Evolutionary conservation across 2,113 vertebrate species (phyloP), one percentile per base, ranked within the genome.

Genomic region (Delphinapterus leucas): DNA sequence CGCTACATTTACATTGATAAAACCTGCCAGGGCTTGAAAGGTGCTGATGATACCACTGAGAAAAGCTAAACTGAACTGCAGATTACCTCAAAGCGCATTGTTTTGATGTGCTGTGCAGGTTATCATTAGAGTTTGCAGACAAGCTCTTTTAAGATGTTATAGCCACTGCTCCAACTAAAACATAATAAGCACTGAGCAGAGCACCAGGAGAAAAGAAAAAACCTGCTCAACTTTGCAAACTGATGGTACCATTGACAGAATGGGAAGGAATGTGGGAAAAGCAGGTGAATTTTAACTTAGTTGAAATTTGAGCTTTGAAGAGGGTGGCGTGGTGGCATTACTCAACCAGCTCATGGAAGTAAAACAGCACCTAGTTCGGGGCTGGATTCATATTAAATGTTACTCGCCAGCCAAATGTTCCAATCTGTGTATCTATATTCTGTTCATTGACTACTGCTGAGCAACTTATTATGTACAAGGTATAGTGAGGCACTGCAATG

Each of bases 1-100:
- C 18, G 68, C 3, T 90, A 58, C 92, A 97, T 93, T 96, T 92
- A 95, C 93, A 97, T 20, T 83, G 96, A 90, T 96, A 95, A 95
- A 95, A 68, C 25, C 53, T 94, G 53, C 68, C 77, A 83, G 61
- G 38, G n/a, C 38, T 97, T 97, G 91, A 83, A 90, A 92, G 73
- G 47, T 91, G 65, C 73, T 92, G 36, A 82, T 12, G 26, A 47
- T n/a, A 94, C 6, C 70, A 25, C 33, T 49, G 90, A 4, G 1
- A 36, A 74, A 89, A 95, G 38, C 85, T 70, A 89, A 85, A 20
- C 49, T 74, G 55, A 76, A 84, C 83, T 84, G 49, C 63, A 92
- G 93, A 93, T 95, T 95, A 89, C 44, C 68, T 92, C n/a, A 58
- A 86, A 97, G 81, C 77, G 67, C 25, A 9, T 38, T 74, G 71